Evolutionary conservation across 2,888 invertebrate genomes (phyloP), one percentile per base, ranked within the genome.

Genomic region (Phengaris alcon): DNA sequence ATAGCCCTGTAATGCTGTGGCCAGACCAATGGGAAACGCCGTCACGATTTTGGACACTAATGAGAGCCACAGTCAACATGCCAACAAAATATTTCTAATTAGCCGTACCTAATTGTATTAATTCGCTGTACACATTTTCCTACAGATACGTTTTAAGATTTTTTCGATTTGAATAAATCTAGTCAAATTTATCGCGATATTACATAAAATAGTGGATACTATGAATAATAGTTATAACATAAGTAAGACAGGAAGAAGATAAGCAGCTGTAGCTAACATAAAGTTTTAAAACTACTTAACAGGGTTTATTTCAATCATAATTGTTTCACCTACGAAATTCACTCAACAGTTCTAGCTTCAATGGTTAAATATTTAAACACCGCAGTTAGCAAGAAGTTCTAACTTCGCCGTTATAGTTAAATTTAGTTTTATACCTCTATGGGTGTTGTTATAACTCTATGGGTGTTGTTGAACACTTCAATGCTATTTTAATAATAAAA

Each of bases 401-500:
- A 48, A 48, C 69, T 69, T 69, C 48, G 6, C 48, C 48, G 68
- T 48, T 7, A 15, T 69, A 69, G 69, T 69, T 69, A n/a, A 69
- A 48, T 68, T 68, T 13, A 69, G 48, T 69, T 69, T 9, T 69
- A 44, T 8, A 48, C 48, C 35, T 35, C 35, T n/a, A n/a, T n/a
- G n/a, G n/a, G n/a, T n/a, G n/a, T n/a, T n/a, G n/a, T n/a, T n/a
- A n/a, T 35, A 64, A 64, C 35, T 64, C 4, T 64, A 35, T 64
- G 12, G 64, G 64, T 64, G 12, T 64, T 64, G 35, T 64, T 64
- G 35, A 12, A 64, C 35, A 64, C 35, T 64, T 64, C 12, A 35
- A 44, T 44, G 35, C 12, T 64, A 6, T 64, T 64, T 55, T n/a
- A 4, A 54, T 12, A 4, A 35, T 3, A 48, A 48, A 48, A 48